phyloP scores from a whole-genome alignment of 2,797 vertebrate species.

The Dromococcyx pavoninus region DNA sequence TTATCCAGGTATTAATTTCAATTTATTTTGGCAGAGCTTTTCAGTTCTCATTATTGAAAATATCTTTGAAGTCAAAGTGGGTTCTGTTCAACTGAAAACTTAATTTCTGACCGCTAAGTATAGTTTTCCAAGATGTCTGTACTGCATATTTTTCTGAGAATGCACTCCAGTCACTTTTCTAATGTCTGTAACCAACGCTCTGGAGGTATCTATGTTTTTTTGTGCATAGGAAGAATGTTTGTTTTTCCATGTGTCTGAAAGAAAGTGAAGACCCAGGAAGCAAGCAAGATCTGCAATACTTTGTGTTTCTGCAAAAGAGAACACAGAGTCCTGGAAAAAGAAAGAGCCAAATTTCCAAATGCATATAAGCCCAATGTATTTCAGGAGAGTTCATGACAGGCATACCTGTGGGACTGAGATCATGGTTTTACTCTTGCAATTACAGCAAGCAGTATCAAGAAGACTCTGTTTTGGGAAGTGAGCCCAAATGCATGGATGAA shows the following conservation, averaged over 20 bases:
- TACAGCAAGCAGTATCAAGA: not conserved
- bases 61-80: not conserved
- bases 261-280: not conserved
- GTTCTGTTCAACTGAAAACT: not conserved
- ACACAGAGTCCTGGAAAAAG: not conserved
- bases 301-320: not conserved
- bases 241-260: not conserved
- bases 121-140: not conserved
- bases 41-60: not conserved
- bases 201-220: not conserved
- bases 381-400: not conserved
- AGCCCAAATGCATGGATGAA: not conserved
- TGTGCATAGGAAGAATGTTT: not conserved
- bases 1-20: not conserved
- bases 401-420: constrained; percentile 15
- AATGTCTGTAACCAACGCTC: not conserved
- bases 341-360: not conserved
- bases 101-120: not conserved
- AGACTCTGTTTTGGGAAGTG: constrained; percentile 3
- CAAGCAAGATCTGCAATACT: not conserved
- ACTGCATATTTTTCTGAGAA: not conserved
- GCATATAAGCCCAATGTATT: not conserved
- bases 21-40: not conserved
- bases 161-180: not conserved
- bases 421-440: not conserved